Evolutionary conservation across 2,888 invertebrate genomes (phyloP).

Genomic region (Bhutanitis thaidina): DNA sequence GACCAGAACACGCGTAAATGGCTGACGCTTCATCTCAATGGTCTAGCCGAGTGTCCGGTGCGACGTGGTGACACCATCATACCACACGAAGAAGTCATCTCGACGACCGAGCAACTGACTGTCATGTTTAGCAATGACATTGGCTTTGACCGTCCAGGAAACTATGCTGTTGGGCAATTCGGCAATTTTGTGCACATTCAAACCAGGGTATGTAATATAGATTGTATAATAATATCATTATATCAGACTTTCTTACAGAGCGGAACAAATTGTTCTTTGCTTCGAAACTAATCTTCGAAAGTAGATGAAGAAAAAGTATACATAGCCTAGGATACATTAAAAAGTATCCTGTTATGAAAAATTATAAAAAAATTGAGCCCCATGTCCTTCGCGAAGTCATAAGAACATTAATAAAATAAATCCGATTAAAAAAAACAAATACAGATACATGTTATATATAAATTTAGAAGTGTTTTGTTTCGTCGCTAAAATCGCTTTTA

Average conservation of each 20-base stretch:
- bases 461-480: too few relatives aligned
- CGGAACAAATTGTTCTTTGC: too few relatives aligned
- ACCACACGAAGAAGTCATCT: constrained; percentile 87
- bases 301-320: too few relatives aligned
- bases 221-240: neutral
- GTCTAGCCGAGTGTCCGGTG: constrained; percentile 88
- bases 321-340: too few relatives aligned
- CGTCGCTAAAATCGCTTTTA: neutral
- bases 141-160: constrained; percentile 79
- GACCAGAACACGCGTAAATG: constrained; percentile 82
- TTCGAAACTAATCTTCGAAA: too few relatives aligned
- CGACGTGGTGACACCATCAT: constrained; percentile 77
- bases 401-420: too few relatives aligned
- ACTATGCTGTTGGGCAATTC: constrained; percentile 87
- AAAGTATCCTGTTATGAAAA: too few relatives aligned
- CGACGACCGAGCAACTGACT: constrained; percentile 87
- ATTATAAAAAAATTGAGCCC: too few relatives aligned
- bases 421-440: too few relatives aligned
- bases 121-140: constrained; percentile 81
- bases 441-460: too few relatives aligned
- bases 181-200: constrained; percentile 83
- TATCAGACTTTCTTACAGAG: neutral
- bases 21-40: constrained; percentile 86
- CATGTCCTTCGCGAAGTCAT: too few relatives aligned
- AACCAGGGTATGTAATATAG: constrained; percentile 80